Percentiles rank a stretch among this genome's conserved stretches.
Evolutionary conservation across 2,888 invertebrate genomes (phyloP).

Genomic region (Therioaphis trifolii): DNA sequence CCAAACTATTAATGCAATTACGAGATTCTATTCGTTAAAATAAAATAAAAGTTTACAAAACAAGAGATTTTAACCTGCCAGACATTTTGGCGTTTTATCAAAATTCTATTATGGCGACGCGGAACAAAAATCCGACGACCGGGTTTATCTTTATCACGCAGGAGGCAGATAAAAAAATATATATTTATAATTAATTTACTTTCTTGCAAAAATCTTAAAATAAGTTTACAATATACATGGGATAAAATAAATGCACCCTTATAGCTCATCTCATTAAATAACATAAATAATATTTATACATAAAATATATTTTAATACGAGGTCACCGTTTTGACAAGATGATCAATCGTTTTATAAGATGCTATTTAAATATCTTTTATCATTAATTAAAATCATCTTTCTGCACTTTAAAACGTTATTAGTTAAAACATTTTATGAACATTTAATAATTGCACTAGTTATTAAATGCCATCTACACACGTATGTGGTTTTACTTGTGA

Average conservation of each 20-base stretch:
- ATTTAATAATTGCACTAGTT: background rate
- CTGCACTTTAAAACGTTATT: background rate
- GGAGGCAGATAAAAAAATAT: background rate
- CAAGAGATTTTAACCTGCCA: slow-evolving; percentile 5
- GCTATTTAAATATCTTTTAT: background rate
- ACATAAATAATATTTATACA: slow-evolving; percentile 12
- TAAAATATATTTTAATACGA: background rate
- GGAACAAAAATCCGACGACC: slow-evolving; percentile 35
- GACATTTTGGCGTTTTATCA: slow-evolving; percentile 43
- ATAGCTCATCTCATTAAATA: background rate
- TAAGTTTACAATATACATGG: slow-evolving; percentile 12
- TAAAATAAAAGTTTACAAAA: slow-evolving; percentile 26
- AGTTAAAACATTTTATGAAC: background rate
- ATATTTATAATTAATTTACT: slow-evolving; percentile 25
- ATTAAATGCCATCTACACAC: too few relatives aligned
- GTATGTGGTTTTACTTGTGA: too few relatives aligned
- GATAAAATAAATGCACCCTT: slow-evolving; percentile 36
- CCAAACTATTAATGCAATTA: background rate
- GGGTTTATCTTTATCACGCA: slow-evolving; percentile 48
- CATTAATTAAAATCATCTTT: background rate
- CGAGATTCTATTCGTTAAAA: background rate
- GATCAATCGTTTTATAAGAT: slow-evolving; percentile 25
- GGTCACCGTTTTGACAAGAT: slow-evolving; percentile 4
- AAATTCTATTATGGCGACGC: slow-evolving; percentile 33
- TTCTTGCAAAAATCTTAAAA: slow-evolving; percentile 38